Evolutionary conservation across 2,113 vertebrate genomes (phyloP), one percentile per base, ranked within the genome.

Genomic region (Pongo pygmaeus): DNA sequence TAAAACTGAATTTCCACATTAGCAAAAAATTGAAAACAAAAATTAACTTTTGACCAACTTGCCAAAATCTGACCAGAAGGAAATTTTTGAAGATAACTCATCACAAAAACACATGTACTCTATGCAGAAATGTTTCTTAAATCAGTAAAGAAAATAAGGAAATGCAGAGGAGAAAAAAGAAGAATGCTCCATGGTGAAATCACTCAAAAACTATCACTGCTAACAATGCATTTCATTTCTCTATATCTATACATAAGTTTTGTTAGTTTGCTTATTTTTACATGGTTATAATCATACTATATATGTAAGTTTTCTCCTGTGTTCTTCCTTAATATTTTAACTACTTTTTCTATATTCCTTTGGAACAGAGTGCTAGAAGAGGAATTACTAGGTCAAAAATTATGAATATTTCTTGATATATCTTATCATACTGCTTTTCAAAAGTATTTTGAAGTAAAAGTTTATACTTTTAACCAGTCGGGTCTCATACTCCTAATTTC

Each of bases 351-450:
- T 83, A 2, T 78, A 70, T 79, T 97, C 55, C 25, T 93, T 57
- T 97, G 79, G 79, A 40, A 30, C 64, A 94, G 48, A 75, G 80
- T 95, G 75, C 6, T 40, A 94, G 27, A 92, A 83, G 78, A 94
- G 25, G 32, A 94, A 46, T 92, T 50, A 88, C 22, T 59, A 88
- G 11, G 43, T 92, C 40, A 91, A 83, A 89, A 94, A n/a, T 84
- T 92, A 88, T 6, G 6, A 72, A 55, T 92, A 70, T 85, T 48
- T 70, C 61, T 83, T 70, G 18, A 50, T 35, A 40, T 7, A 23
- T 91, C 30, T 40, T 69, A 27, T n/a, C 84, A 35, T 12, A 75
- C 18, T 93, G 25, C 20, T 93, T 97, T 91, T 95, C 32, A 59
- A 46, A 86, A 91, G 32, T 77, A 57, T 91, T 90, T 55, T 55